phyloP scores from a whole-genome alignment of 1,140 invertebrate species.

The Metopolophium dirhodum region DNA sequence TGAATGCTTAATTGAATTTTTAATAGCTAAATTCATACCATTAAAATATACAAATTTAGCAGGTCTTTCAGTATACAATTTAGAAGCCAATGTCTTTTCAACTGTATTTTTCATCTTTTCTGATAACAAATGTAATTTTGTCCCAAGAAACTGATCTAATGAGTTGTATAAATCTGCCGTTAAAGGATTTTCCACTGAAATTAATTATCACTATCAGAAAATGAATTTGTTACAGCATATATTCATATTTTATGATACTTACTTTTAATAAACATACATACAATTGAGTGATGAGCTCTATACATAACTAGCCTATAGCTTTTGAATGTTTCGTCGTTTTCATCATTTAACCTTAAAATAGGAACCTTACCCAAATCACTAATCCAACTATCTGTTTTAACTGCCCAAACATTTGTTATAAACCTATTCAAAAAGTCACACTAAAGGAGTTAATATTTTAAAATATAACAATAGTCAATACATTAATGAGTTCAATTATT shows the following conservation, averaged over 20 bases:
- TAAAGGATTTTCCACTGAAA: conserved; percentile 37
- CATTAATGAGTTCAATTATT: background rate
- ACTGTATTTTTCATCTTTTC: conserved; percentile 49
- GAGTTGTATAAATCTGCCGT: conserved; percentile 36
- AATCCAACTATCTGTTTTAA: conserved; percentile 46
- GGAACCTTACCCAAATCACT: conserved; percentile 48
- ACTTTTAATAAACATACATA: conserved; percentile 53
- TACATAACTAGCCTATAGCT: conserved; percentile 42
- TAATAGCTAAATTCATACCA: conserved; percentile 53
- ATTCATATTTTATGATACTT: conserved; percentile 3
- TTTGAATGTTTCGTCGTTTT: conserved; percentile 28
- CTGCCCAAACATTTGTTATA: conserved; percentile 52
- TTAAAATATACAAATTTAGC: conserved; percentile 54
- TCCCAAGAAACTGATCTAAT: conserved; percentile 45
- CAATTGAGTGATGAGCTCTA: conserved; percentile 49
- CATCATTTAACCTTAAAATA: conserved; percentile 37
- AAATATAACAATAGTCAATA: background rate
- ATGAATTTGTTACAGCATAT: background rate
- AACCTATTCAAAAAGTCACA: conserved; percentile 10
- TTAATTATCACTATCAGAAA: background rate
- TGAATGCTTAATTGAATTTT: conserved; percentile 43
- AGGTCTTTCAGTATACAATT: conserved; percentile 43
- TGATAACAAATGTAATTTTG: conserved; percentile 48
- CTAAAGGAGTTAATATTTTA: background rate
- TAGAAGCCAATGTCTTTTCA: conserved; percentile 11